Base-by-base conservation (phyloP, 2,113 vertebrate species). In the Microtus ochrogaster region DNA sequence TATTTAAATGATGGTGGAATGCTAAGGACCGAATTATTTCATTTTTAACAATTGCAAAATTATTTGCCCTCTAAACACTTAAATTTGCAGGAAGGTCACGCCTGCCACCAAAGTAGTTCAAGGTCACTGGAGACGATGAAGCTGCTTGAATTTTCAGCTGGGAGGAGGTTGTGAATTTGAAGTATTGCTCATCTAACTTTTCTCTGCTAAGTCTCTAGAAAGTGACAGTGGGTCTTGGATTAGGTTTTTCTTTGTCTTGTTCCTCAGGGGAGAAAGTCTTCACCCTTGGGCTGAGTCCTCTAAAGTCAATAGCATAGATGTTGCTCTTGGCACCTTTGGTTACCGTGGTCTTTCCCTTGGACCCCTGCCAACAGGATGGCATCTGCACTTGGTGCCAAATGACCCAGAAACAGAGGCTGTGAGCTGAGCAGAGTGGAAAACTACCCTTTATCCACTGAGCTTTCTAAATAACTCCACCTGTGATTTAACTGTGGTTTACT, bases 401-500 rank as follows among this genome's bases (percentile, higher is more conserved):
- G 89, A 93, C 94, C 86, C 81, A 89, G 92, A 94, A 89, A 89
- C 22, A 61, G 85, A 49, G 0, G 77, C 0, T 86, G 63, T 22
- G 13, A 55, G 68, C n/a, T 3, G 89, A 49, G 44, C 1, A 47
- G 41, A 52, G 81, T 30, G 84, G 88, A 94, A 93, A 94, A 72
- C 55, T 39, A 33, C 88, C 70, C 66, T 26, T 11, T 1, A 1
- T 14, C 41, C 55, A 2, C 84, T 9, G 13, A 0, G 22, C 55
- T 30, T 22, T 24, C 65, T n/a, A 0, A 24, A 33, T 33, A 1
- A 66, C n/a, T 10, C 52, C 19, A 0, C 21, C 41, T 36, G 58
- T 30, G 81, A 41, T 1, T 8, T 66, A 58, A 52, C 1, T 0
- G 0, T 0, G 0, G 14, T 0, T 5, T 1, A 0, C 12, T 30